Base-by-base conservation (phyloP, 2,797 vertebrate species). In the Falco biarmicus region DNA sequence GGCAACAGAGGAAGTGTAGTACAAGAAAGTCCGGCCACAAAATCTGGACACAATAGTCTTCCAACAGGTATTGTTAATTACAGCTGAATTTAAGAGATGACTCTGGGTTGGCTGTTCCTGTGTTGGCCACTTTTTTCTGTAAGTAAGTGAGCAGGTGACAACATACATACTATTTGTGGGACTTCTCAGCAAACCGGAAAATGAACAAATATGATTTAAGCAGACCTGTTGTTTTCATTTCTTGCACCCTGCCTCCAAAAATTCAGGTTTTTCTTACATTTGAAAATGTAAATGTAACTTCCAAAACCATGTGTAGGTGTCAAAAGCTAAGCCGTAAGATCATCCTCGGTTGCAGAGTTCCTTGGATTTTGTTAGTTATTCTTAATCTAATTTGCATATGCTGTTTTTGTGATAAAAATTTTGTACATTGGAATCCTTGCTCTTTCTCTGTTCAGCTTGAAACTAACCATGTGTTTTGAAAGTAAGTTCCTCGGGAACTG, bases 21-120 rank as follows among this genome's bases (percentile, higher is more conserved):
- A 13, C 99, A 99, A 94, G 99, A 99, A 75, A 99, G 99, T 32
- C 99, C 99, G 0, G 95, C 98, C 53, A 98, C 98, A 92, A 99
- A 99, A 82, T 98, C 99, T 28, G 99, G 99, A 63, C 99, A 99
- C 97, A 99, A 99, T 95, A 99, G 98, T 94, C 98, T 99, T 88
- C 99, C 99, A 98, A 99, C 99, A 98, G 99, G 99, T 99, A 98
- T 96, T 95, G 75, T 63, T 90, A 10, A 43, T 83, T 59, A 53
- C 48, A 69, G 24, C 80, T 70, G 74, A 73, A 37, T n/a, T 86
- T 6, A 10, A 48, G 68, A 89, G 39, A 1, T 29, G 10, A 7
- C 37, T 83, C 12, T 34, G 57, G 37, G 8, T 20, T 92, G 66
- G 22, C 41, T 43, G 12, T 28, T 84, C 59, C 32, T 47, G 29